Base-by-base conservation (phyloP, 2,888 invertebrate genomes). In the Beris morrisii region DNA sequence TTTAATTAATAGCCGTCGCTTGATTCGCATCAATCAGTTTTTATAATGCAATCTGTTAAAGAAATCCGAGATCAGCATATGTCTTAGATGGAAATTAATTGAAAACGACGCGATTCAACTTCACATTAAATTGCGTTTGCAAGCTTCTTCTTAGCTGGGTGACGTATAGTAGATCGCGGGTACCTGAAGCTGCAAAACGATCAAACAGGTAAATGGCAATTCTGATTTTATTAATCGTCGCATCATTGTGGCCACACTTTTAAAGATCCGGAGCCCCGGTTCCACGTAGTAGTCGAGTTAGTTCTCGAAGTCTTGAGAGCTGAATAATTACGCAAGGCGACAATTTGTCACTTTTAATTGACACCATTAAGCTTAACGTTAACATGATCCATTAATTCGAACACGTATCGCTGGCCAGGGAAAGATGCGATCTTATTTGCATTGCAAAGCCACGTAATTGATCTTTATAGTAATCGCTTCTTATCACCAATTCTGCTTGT, bases 271-370 rank as follows among this genome's bases (percentile, higher is more conserved):
- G 38, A 38, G 38, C 38, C 9, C 44, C 12, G 48, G n/a, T 12
- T 48, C 12, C 2, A 12, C n/a, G n/a, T 13, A 6, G 48, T 6
- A 44, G 38, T 38, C 38, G 38, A 38, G 15, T 48, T 48, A 13
- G 44, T n/a, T n/a, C 38, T 9, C 38, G 38, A 9, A 38, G 38
- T 38, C 38, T 22, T 22, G 53, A 30, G 22, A 30, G 28, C n/a
- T 54, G 54, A 54, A 13, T 32, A 54, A 54, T 54, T 30, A 54
- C 31, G 38, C 54, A n/a, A 30, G 38, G 38, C 31, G 54, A 54
- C 31, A 30, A 54, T 54, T 54, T 54, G 54, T 54, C 38, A 32
- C n/a, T 13, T 54, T 54, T 54, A 54, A 54, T 54, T 54, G 54
- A 32, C 54, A n/a, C 32, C 38, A 28, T 30, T 54, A 30, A 54